phyloP scores from a whole-genome alignment of 2,113 vertebrate species.

The Murina feae region DNA sequence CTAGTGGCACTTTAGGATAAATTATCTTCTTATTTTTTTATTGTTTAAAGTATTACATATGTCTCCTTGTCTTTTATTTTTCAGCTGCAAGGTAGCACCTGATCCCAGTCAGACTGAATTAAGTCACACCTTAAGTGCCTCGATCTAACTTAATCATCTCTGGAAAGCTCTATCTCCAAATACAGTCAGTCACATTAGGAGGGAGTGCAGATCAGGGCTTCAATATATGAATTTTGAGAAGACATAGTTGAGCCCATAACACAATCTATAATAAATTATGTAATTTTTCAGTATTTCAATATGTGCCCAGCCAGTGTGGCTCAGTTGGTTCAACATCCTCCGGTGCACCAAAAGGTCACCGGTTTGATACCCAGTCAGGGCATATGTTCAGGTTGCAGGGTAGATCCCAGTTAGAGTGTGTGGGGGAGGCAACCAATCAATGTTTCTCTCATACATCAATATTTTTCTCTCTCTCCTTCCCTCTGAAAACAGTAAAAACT shows the following conservation, averaged over 20 bases:
- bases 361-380: background rate
- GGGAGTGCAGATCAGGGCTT: background rate
- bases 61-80: no score
- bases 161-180: background rate
- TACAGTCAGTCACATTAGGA: background rate
- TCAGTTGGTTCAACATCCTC: background rate
- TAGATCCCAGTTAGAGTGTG: background rate
- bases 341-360: background rate
- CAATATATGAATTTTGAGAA: background rate
- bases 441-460: background rate
- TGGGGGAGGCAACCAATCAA: background rate
- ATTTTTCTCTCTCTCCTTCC: background rate
- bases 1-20: no score
- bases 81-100: no score
- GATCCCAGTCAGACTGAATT: background rate
- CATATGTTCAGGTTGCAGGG: background rate
- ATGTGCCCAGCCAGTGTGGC: background rate
- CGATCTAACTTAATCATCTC: background rate
- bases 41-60: no score
- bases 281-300: background rate
- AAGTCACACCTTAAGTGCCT: background rate
- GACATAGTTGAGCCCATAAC: background rate
- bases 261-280: background rate
- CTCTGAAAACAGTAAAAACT: background rate
- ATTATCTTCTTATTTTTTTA: no score